Percentiles rank a stretch among this genome's conserved stretches.
Evolutionary conservation across 1,140 invertebrate species (phyloP).

Genomic region (Caenorhabditis remanei): DNA sequence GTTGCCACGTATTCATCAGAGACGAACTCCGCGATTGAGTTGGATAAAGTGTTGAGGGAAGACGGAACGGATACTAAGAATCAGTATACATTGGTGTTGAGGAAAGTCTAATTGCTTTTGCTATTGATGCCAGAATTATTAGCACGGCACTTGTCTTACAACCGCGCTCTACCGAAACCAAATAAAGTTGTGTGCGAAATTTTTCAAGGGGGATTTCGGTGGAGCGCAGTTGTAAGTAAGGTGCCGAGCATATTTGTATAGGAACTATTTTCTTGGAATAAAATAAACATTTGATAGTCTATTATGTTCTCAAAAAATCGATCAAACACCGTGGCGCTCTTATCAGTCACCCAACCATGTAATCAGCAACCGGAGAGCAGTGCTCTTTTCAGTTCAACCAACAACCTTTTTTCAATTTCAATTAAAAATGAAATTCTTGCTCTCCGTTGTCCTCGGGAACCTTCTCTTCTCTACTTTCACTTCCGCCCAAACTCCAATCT

Average conservation of each 20-base stretch:
- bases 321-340: slow-evolving; percentile 4
- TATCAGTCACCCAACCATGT: not conserved
- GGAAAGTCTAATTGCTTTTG: not conserved
- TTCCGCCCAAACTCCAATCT: slow-evolving; percentile 15
- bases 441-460: not conserved
- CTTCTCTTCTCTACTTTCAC: not conserved
- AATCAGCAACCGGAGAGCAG: slow-evolving; percentile 22
- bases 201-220: too few species aligned
- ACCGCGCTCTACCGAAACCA: too few species aligned
- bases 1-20: slow-evolving; percentile 15
- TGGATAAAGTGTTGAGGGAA: slow-evolving; percentile 4
- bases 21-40: not conserved
- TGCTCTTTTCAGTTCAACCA: slow-evolving; percentile 25
- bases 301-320: not conserved
- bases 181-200: too few species aligned
- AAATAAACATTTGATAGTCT: not conserved
- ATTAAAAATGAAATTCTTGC: not conserved
- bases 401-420: not conserved
- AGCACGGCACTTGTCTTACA: too few species aligned
- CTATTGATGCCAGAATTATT: not conserved
- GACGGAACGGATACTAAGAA: not conserved
- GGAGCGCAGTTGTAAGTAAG: too few species aligned
- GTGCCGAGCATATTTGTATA: too few species aligned
- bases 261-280: not conserved
- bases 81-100: not conserved